Evolutionary conservation across 2,888 invertebrate species (phyloP), one percentile per base, ranked within the genome.

Genomic region (Parnassius glacialis): DNA sequence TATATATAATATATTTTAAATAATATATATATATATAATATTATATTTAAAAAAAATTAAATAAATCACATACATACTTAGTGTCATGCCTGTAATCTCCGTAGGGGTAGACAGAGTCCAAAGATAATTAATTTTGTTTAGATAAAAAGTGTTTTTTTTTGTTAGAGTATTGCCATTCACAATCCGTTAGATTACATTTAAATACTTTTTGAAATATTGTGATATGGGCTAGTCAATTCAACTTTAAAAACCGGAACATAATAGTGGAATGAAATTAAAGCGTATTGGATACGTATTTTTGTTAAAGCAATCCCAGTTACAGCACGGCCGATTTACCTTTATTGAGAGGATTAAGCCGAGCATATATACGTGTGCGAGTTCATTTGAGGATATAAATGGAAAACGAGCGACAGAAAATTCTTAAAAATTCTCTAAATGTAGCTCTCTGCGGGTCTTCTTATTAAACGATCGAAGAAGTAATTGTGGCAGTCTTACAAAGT

Each of bases 401-500:
- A 64, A 62, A 65, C 68, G 68, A 73, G 76, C 75, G 68, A 73
- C 70, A 74, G 74, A 71, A 45, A 78, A 80, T 81, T 84, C 80
- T 82, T 84, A 81, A 85, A 88, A 86, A 81, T 80, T 78, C 78
- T 75, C 70, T 78, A 73, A 84, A 84, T 79, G 76, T 79, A 79
- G 74, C 81, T 76, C 74, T 76, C 74, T 57, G 67, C 75, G 72
- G 82, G 79, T 80, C 76, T 75, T 78, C 84, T 85, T 87, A 87
- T 85, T 86, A 89, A 85, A 81, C 81, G 80, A 75, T 78, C 79
- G 74, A 79, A 81, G 83, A 80, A 85, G 84, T 87, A 86, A 85
- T 85, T 84, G 85, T 75, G 87, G 87, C 80, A 85, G 88, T 86
- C 84, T 90, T 88, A 86, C 84, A 83, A 88, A 90, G 89, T 90